Evolutionary conservation across 1,140 invertebrate species (phyloP), one percentile per base, ranked within the genome.

Genomic region (Diorhabda sublineata): DNA sequence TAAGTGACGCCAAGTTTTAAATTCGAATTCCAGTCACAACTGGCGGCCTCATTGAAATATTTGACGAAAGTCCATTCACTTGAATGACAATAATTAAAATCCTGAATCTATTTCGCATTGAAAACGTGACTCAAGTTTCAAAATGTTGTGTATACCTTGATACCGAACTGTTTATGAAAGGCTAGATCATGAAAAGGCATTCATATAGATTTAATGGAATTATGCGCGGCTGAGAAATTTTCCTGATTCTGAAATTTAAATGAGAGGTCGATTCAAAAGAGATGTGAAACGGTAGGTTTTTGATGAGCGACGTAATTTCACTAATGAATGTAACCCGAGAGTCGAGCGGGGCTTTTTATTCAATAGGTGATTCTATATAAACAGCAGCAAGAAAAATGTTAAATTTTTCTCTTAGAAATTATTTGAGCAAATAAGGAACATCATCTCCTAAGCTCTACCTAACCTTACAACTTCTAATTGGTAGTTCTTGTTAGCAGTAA

Each of bases 191-290:
- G 47, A 52, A 52, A 52, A 52, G 47, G 47, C 47, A 52, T 52
- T 52, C 47, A 52, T 52, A 52, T 52, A 52, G 47, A 52, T 52
- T 52, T 52, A 52, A 52, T 52, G 47, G 47, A 52, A 52, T 52
- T 52, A 52, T 52, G n/a, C 47, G 47, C 6, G 47, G 47, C 47
- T 52, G 47, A 52, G 47, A n/a, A 52, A 52, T 52, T 52, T 52
- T 52, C 47, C 47, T 8, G 47, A 52, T 52, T 52, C n/a, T n/a
- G 47, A 52, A 52, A 52, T 52, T 52, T 52, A 52, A 52, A 52
- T 52, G 47, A 52, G 47, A n/a, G 47, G 6, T 52, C n/a, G 47
- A 52, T 52, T 52, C 47, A 52, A 52, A 52, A 52, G 47, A 52
- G 47, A 52, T 52, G 47, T 52, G 47, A 52, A 26, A 52, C 47